Percentiles rank a stretch among this genome's conserved stretches.
Evolutionary conservation across 2,113 vertebrate genomes (phyloP).

Genomic region (Nestor notabilis): DNA sequence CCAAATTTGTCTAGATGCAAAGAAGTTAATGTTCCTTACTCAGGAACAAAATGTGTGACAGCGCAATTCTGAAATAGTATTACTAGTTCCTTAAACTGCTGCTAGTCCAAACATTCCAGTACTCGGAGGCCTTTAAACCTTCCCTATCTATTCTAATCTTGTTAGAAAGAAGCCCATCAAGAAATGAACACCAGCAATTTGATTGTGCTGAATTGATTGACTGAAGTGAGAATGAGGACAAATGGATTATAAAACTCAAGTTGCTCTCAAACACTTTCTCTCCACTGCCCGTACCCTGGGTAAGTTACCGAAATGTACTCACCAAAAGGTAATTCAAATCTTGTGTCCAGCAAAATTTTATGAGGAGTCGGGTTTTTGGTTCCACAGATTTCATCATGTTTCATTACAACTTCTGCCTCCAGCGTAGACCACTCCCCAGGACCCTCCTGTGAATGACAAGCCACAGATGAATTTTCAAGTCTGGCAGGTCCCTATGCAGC

Average conservation of each 20-base stretch:
- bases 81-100: not conserved
- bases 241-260: not conserved
- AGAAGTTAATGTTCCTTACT: not conserved
- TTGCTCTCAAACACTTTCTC: not conserved
- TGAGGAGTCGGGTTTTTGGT: conserved; percentile 94
- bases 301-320: conserved; percentile 61
- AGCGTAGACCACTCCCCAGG: conserved; percentile 91
- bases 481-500: not conserved
- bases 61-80: not conserved
- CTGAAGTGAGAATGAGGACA: not conserved
- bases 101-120: not conserved
- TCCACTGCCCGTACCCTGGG: not conserved
- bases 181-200: not conserved
- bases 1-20: not conserved
- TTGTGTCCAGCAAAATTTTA: conserved; percentile 90
- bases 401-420: conserved; percentile 94
- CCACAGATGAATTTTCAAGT: not conserved
- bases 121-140: not conserved
- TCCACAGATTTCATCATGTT: conserved; percentile 94
- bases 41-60: not conserved
- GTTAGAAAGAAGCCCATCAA: not conserved
- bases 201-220: not conserved
- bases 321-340: conserved; percentile 97
- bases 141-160: not conserved
- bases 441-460: conserved; percentile 85